Evolutionary conservation across 2,888 invertebrate species (phyloP), one percentile per base, ranked within the genome.

Genomic region (Coremacera marginata): DNA sequence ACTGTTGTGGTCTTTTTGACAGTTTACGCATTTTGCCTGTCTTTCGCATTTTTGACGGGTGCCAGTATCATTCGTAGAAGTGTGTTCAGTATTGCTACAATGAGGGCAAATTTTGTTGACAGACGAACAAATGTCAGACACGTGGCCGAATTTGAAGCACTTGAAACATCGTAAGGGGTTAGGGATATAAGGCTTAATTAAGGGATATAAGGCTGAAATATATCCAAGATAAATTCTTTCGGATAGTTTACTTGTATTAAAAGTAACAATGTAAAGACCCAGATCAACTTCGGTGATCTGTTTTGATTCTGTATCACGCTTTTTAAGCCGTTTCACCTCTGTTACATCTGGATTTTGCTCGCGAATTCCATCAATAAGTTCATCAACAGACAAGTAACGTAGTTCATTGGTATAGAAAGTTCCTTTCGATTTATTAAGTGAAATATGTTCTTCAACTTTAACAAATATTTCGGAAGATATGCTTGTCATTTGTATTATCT

Each of bases 1-100:
- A n/a, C n/a, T n/a, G n/a, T n/a, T n/a, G n/a, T n/a, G n/a, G n/a
- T 70, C 25, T 52, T 77, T 63, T 77, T 77, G 75, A 25, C 77
- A 75, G 22, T 60, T 75, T 2, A 14, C 60, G 52, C 75, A 75
- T 34, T 77, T 75, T 52, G 77, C 55, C 7, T 34, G 49, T 49
- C 25, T 65, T 2, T 71, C 25, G 19, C 75, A 75, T 57, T 75
- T 77, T 71, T 65, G 57, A 2, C 60, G 65, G 51, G 31, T 22
- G 5, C 71, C 70, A 51, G 31, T n/a, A 25, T 34, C 37, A 37
- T 75, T 71, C 7, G 51, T 22, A n/a, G 14, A 7, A 5, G 70
- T 71, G 19, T 71, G 75, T 57, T 77, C 71, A 9, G 60, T n/a
- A 8, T 71, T 67, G 44, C 67, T 62, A 8, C 77, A 77, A 25